Evolutionary conservation across 2,113 vertebrate species (phyloP).

Genomic region (Atrichornis clamosus): DNA sequence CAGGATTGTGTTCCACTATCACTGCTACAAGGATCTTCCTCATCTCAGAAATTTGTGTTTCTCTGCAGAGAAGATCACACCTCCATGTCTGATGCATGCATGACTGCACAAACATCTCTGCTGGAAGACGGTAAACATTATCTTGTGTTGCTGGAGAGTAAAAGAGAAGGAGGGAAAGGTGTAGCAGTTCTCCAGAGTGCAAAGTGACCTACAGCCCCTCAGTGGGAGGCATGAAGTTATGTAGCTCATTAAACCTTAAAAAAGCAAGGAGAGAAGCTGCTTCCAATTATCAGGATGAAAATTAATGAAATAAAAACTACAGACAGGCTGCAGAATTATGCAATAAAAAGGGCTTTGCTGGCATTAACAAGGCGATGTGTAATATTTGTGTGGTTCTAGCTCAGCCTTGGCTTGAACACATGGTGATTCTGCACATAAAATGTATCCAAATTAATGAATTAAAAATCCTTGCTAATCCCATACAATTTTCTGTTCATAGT

Average conservation of each 20-base stretch:
- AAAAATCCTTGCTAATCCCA: slow-evolving; percentile 72
- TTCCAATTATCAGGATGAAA: slow-evolving; percentile 81
- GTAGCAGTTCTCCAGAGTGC: slow-evolving; percentile 32
- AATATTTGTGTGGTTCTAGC: slow-evolving; percentile 71
- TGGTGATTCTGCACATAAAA: slow-evolving; percentile 65
- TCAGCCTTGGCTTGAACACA: slow-evolving; percentile 51
- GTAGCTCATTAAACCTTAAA: slow-evolving; percentile 76
- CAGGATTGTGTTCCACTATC: rapidly evolving
- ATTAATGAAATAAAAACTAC: slow-evolving; percentile 73
- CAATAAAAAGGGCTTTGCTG: slow-evolving; percentile 66
- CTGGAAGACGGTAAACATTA: neutral
- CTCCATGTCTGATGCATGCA: neutral
- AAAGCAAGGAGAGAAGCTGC: slow-evolving; percentile 74
- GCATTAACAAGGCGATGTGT: slow-evolving; percentile 56
- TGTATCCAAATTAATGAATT: slow-evolving; percentile 71
- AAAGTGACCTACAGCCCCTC: slow-evolving; percentile 62
- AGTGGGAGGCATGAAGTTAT: slow-evolving; percentile 70
- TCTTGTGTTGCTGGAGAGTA: neutral
- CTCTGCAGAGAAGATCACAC: neutral
- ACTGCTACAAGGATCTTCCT: neutral
- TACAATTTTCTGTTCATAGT: slow-evolving; percentile 47
- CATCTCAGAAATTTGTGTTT: neutral
- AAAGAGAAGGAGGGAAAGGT: neutral
- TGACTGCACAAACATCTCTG: neutral
- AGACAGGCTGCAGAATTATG: slow-evolving; percentile 65